These are phyloP conservation scores for Frankliniella fusca DNA, from an alignment of 2,888 invertebrate species.

Conservation along the genomic window DNA sequence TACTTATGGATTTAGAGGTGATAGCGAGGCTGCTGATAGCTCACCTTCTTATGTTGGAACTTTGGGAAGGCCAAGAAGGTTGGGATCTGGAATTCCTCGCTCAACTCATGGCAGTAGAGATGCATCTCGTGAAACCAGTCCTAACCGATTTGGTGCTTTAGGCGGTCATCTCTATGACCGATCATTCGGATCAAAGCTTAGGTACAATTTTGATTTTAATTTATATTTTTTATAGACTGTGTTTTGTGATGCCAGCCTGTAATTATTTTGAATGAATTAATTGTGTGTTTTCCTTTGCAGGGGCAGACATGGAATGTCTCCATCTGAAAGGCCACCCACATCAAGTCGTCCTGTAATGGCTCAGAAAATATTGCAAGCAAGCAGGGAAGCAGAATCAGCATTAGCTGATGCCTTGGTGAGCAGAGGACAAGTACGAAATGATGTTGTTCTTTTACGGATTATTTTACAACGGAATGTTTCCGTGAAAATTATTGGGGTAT, in stretches of 20 bases:
- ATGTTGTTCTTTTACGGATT: conserved; percentile 27
- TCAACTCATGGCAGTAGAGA: conserved; percentile 40
- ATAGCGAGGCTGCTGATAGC: conserved; percentile 49
- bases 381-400: conserved; percentile 80
- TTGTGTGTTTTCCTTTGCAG: conserved; percentile 37
- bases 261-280: not conserved
- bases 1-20: conserved; percentile 52
- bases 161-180: not conserved
- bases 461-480: not conserved
- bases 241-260: no score
- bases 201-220: conserved; percentile 42
- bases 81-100: conserved; percentile 41
- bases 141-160: conserved; percentile 46
- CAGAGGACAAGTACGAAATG: conserved; percentile 35
- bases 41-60: conserved; percentile 46
- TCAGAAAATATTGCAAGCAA: conserved; percentile 77
- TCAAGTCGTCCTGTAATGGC: conserved; percentile 63
- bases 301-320: conserved; percentile 45
- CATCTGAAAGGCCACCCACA: conserved; percentile 46
- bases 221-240: no score
- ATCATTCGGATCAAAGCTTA: conserved; percentile 43
- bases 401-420: conserved; percentile 66
- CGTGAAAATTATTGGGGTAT: not conserved
- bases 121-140: conserved; percentile 49
- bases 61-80: conserved; percentile 56